phyloP scores from a whole-genome alignment of 2,797 vertebrate species.

The Hippoglossus hippoglossus region DNA sequence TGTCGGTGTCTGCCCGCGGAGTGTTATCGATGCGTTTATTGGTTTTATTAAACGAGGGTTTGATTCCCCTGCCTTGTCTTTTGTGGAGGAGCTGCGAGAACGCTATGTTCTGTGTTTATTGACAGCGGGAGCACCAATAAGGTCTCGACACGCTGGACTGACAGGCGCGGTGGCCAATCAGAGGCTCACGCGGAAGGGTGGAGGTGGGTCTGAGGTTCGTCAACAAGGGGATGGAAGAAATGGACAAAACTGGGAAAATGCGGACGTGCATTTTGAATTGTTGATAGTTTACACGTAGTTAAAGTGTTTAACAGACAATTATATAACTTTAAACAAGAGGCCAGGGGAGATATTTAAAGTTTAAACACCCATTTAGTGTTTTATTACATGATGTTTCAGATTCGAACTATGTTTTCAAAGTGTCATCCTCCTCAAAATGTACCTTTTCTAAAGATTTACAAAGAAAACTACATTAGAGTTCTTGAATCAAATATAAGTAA shows the following conservation, averaged over 20 bases:
- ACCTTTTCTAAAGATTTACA: no score
- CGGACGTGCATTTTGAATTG: neutral
- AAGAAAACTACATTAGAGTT: no score
- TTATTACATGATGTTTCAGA: no score
- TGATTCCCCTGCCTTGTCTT: neutral
- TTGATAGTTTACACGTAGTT: neutral
- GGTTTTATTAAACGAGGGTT: neutral
- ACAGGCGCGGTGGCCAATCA: slow-evolving; percentile 58
- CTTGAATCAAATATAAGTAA: no score
- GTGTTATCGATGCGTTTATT: slow-evolving; percentile 14
- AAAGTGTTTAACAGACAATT: no score
- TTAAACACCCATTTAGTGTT: neutral
- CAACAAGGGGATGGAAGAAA: slow-evolving; percentile 77
- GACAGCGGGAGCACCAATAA: slow-evolving; percentile 68
- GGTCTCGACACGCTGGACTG: slow-evolving; percentile 20
- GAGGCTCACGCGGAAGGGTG: neutral
- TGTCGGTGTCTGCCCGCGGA: fast-evolving
- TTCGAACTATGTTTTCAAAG: no score
- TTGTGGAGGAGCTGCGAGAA: slow-evolving; percentile 27
- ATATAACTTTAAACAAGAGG: no score
- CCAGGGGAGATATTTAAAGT: no score
- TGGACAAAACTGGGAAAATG: slow-evolving; percentile 19
- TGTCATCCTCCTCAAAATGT: no score
- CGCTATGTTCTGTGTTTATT: slow-evolving; percentile 61
- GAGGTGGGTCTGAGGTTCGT: slow-evolving; percentile 67